phyloP scores from a whole-genome alignment of 2,888 invertebrate species.

The Lordiphosa fenestrarum region DNA sequence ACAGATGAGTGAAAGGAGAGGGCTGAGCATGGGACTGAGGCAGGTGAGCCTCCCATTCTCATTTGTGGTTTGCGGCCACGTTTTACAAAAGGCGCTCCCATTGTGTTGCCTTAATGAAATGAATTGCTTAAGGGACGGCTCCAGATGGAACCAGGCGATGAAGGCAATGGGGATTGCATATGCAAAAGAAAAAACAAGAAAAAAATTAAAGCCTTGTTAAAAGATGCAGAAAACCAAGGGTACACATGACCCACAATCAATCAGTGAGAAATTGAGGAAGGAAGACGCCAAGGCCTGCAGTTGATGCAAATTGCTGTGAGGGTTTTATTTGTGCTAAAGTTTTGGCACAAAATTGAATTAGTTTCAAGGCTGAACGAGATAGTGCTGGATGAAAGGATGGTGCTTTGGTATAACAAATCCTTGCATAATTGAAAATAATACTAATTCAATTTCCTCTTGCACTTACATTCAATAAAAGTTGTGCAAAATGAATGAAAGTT shows the following conservation, averaged over 20 bases:
- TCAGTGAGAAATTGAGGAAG: conserved; percentile 20
- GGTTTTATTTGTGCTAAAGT: too few relatives aligned
- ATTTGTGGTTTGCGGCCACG: conserved; percentile 47
- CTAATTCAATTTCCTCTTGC: too few relatives aligned
- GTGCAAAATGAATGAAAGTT: too few relatives aligned
- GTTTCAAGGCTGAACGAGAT: too few relatives aligned
- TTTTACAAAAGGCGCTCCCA: conserved; percentile 55
- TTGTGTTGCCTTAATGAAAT: conserved; percentile 70
- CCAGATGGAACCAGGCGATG: conserved; percentile 20
- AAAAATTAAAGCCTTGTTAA: conserved; percentile 54
- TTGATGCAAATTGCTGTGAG: too few relatives aligned
- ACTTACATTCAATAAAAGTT: too few relatives aligned
- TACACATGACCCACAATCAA: conserved; percentile 67
- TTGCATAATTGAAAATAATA: too few relatives aligned
- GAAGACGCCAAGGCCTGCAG: too few relatives aligned
- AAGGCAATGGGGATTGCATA: conserved; percentile 30
- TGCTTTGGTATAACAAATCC: too few relatives aligned
- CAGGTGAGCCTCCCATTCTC: conserved; percentile 25
- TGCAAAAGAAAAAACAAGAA: conserved; percentile 11
- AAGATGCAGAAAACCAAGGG: conserved; percentile 37
- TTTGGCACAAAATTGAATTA: too few relatives aligned
- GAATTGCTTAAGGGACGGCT: conserved; percentile 52
- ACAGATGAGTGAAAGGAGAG: conserved; percentile 29
- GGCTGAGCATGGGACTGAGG: conserved; percentile 5
- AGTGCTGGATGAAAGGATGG: too few relatives aligned